Evolutionary conservation across 1,140 invertebrate species (phyloP).

Genomic region (Polyergus mexicanus): DNA sequence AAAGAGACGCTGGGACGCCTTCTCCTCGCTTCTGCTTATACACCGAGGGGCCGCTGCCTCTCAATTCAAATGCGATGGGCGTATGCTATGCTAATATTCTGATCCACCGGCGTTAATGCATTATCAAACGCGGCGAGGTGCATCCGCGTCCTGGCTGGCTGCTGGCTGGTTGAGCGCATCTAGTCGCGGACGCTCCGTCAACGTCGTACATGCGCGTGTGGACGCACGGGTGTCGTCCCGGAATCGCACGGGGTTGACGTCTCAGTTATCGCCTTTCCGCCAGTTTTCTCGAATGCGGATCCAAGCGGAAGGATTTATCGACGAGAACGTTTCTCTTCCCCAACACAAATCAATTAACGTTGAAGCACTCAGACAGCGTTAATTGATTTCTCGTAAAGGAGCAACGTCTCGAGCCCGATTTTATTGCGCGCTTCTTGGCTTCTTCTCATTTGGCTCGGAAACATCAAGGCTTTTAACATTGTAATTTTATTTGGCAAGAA

Average conservation of each 20-base stretch:
- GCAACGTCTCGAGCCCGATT: constrained; percentile 17
- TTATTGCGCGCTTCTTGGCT: constrained; percentile 27
- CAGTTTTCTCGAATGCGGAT: not conserved
- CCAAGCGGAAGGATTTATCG: not conserved
- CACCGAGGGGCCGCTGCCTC: constrained; percentile 80
- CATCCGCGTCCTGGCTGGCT: constrained; percentile 64
- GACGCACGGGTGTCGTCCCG: constrained; percentile 48
- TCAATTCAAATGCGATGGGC: constrained; percentile 87
- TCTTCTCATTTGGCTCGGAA: not conserved
- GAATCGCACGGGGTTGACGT: constrained; percentile 44
- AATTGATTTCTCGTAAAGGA: constrained; percentile 36
- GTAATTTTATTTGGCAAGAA: constrained; percentile 32
- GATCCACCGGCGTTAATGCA: constrained; percentile 83
- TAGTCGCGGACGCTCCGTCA: constrained; percentile 38
- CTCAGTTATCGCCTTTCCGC: constrained; percentile 42
- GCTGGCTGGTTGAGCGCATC: constrained; percentile 23
- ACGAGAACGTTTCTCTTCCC: constrained; percentile 18
- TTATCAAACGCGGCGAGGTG: constrained; percentile 80
- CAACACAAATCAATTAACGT: constrained; percentile 31
- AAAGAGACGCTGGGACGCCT: constrained; percentile 84
- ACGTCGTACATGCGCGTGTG: constrained; percentile 24
- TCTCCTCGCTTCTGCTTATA: constrained; percentile 81
- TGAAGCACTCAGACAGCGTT: constrained; percentile 40
- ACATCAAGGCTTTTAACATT: constrained; percentile 32
- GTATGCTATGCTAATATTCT: constrained; percentile 86